phyloP scores from a whole-genome alignment of 2,797 vertebrate genomes.

The Protonibea diacanthus region DNA sequence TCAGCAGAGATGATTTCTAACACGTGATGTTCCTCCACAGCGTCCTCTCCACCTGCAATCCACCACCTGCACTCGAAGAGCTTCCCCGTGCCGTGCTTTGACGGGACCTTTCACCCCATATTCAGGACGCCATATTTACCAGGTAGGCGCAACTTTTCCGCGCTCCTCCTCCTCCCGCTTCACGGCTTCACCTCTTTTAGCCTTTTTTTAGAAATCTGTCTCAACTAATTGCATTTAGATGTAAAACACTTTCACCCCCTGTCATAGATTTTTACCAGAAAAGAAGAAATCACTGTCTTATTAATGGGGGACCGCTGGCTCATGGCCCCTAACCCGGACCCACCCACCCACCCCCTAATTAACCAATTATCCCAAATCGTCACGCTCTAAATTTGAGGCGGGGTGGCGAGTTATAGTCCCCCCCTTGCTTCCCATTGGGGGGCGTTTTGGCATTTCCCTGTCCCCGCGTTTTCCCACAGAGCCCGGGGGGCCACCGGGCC shows the following conservation, averaged over 20 bases:
- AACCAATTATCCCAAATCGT: slow-evolving; percentile 95
- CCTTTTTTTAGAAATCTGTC: slow-evolving; percentile 29
- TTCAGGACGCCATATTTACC: slow-evolving; percentile 96
- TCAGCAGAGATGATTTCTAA: slow-evolving; percentile 1
- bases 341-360: slow-evolving; percentile 88
- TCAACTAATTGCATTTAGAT: slow-evolving; percentile 63
- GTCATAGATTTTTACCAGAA: slow-evolving; percentile 58
- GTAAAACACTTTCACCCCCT: slow-evolving; percentile 46
- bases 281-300: slow-evolving; percentile 92
- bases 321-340: slow-evolving; percentile 81
- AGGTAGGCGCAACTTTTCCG: slow-evolving; percentile 84
- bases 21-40: slow-evolving; percentile 76
- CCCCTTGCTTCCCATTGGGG: slow-evolving; percentile 76
- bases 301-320: slow-evolving; percentile 87
- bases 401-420: slow-evolving; percentile 73
- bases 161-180: not conserved
- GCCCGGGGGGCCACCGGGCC: slow-evolving; percentile 83
- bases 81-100: slow-evolving; percentile 94
- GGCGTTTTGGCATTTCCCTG: slow-evolving; percentile 86
- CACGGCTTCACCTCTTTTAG: not conserved
- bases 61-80: slow-evolving; percentile 90
- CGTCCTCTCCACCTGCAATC: slow-evolving; percentile 82
- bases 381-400: slow-evolving; percentile 90
- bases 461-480: slow-evolving; percentile 91
- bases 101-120: slow-evolving; percentile 94